Conservation (phyloP, 2,797 vertebrate genomes). For the Rhynchonycteris naso region DNA sequence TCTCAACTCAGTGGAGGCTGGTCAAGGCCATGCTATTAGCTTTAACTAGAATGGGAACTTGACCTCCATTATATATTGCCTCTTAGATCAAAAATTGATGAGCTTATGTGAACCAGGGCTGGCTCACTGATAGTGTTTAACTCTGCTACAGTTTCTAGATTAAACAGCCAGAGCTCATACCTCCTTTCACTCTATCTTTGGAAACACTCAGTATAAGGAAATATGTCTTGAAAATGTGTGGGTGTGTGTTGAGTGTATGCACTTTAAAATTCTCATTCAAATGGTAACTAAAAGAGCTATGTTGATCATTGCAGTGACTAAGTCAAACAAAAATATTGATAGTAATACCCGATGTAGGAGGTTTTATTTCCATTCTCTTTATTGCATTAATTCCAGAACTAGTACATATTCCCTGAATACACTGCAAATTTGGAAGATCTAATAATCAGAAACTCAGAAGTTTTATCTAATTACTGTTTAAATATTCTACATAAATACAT, state of each 20-base stretch:
- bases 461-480: not conserved
- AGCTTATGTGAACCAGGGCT: not conserved
- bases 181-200: not conserved
- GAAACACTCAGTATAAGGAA: not conserved
- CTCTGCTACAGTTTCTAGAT: not conserved
- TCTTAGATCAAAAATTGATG: not conserved
- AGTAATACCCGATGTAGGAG: not conserved
- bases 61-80: not conserved
- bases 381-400: not conserved
- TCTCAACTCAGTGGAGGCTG: not conserved
- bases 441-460: not conserved
- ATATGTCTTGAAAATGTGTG: not conserved
- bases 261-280: slow-evolving; percentile 12
- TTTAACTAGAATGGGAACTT: not conserved
- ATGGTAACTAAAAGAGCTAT: not conserved
- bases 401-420: not conserved
- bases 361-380: not conserved
- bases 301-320: not conserved
- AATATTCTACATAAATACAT: not conserved
- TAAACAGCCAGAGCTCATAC: not conserved
- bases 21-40: not conserved
- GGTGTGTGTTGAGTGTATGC: not conserved
- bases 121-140: not conserved
- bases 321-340: not conserved
- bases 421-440: not conserved